Base-by-base conservation (phyloP, 2,113 vertebrate genomes). In the Climacteris rufus region DNA sequence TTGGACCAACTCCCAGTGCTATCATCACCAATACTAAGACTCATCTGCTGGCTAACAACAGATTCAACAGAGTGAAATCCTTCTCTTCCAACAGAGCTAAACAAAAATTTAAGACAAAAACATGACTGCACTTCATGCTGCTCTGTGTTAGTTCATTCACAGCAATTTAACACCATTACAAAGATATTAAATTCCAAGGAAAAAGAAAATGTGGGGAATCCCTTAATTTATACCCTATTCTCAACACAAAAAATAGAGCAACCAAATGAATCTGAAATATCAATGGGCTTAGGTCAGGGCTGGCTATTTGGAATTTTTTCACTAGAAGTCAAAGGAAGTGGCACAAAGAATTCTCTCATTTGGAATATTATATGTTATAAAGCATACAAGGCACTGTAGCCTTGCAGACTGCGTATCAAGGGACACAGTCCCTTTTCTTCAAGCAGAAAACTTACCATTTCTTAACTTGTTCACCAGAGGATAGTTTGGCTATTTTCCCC, bases 1-100 rank as follows among this genome's bases (percentile, higher is more conserved):
- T 99, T 99, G 69, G 99, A 99, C 99, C 99, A 99, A 96, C 99
- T 99, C 33, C 99, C 99, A 63, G 99, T 98, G 97, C 99, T 99
- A 96, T 99, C 99, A 27, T 99, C 99, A 72, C 99, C 99, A 44
- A 99, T 98, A 87, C 99, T 99, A 94, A 98, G 98, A 90, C 98
- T 98, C 97, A 99, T 98, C 97, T 99, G 99, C 93, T 99, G 99
- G 91, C 98, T 99, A 91, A 98, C 97, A 15, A 98, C 93, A 42
- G 99, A 99, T 94, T 99, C 99, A 3, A 97, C 97, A 69, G 98
- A 98, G 69, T 97, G 98, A 91, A 98, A 96, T 50, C 98, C 98
- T 93, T 99, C 99, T 94, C 98, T 98, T 78, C 98, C 98, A 71
- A 97, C 96, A 93, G 98, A 96, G 96, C 99, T 99, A 89, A 72